Evolutionary conservation across 2,888 invertebrate species (phyloP), one percentile per base, ranked within the genome.

Genomic region (Alcis repandata): DNA sequence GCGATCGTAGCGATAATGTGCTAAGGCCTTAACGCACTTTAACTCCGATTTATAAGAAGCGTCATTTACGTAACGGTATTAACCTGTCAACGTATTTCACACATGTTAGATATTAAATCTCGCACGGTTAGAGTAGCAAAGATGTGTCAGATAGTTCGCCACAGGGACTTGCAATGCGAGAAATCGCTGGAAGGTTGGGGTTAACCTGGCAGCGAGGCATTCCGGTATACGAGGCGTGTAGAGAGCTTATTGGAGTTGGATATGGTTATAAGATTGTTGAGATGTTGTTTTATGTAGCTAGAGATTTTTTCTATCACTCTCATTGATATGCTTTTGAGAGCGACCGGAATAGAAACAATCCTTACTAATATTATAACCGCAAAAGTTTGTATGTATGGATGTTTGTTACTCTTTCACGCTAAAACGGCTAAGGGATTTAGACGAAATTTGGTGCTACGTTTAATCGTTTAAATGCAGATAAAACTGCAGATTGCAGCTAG

Each of bases 61-160:
- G 33, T 54, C 40, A 57, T 48, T 57, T 45, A 36, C 10, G 40
- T 49, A 48, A 53, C 57, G 32, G 56, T 51, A 51, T 56, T 33
- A 2, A 45, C 9, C 67, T 59, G 77, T 66, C 73, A 72, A 67
- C 63, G 59, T 68, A 76, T 71, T 63, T 66, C 63, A 70, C 73
- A 63, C 67, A 46, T 69, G 66, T 74, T 77, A 75, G 68, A 71
- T 71, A 73, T 77, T 78, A 74, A 79, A 75, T 79, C 74, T 73
- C 63, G 57, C 70, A 76, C 68, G 70, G 70, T 74, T 72, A 75
- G 74, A 64, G 63, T 70, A 70, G 74, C 69, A 61, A 71, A 69
- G 70, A 77, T 60, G 57, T 73, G 70, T 71, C 69, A 33, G 72
- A 71, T 59, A 68, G 69, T 56, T 51, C 45, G 43, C 62, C 32